phyloP scores from a whole-genome alignment of 2,797 vertebrate genomes.

The Spinus pinus region DNA sequence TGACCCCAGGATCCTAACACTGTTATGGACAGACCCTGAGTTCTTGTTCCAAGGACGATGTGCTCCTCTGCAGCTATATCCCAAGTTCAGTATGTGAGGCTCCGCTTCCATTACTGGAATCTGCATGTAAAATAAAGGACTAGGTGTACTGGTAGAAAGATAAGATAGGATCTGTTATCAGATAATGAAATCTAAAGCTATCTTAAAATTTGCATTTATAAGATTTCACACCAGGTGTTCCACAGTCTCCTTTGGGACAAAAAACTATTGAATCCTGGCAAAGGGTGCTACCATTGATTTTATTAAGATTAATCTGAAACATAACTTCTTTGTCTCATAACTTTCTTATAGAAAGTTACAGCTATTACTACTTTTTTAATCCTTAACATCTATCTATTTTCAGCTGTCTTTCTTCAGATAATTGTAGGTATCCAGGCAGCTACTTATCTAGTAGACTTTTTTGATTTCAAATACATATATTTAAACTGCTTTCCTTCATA shows the following conservation, averaged over 20 bases:
- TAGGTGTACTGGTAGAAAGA: neutral
- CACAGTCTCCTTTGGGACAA: neutral
- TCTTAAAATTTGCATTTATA: neutral
- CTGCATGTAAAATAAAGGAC: neutral
- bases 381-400: neutral
- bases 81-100: neutral
- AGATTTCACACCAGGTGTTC: neutral
- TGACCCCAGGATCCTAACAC: neutral
- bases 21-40: neutral
- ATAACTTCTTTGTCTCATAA: neutral
- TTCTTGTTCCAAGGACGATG: neutral
- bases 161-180: slow-evolving; percentile 5
- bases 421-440: neutral
- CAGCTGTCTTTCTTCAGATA: neutral
- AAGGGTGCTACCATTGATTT: neutral
- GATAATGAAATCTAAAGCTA: slow-evolving; percentile 18
- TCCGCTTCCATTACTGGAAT: neutral
- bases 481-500: neutral
- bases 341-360: neutral
- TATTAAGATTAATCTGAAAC: neutral
- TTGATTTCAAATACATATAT: neutral
- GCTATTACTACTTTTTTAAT: too few relatives aligned
- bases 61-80: neutral
- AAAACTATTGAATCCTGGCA: neutral
- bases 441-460: neutral